phyloP scores from a whole-genome alignment of 2,888 invertebrate genomes.

The Poecilus cupreus region DNA sequence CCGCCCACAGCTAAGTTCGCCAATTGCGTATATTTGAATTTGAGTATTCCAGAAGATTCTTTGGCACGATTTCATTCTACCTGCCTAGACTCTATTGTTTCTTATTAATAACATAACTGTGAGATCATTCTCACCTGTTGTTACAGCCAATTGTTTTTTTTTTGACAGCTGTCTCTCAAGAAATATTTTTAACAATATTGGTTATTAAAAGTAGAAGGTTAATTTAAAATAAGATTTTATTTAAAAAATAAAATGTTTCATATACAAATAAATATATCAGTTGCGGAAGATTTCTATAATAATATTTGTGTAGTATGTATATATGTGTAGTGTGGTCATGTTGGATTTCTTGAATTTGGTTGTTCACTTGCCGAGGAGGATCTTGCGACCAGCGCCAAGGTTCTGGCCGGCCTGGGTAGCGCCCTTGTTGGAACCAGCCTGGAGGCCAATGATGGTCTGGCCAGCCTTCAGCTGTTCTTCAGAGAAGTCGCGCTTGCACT shows the following conservation, averaged over 20 bases:
- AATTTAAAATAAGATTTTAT: conserved; percentile 22
- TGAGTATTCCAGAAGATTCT: conserved; percentile 15
- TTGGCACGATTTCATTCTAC: background rate
- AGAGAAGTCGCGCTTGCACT: conserved; percentile 94
- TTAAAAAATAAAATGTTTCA: conserved; percentile 57
- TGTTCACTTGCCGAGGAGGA: conserved; percentile 90
- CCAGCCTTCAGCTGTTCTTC: conserved; percentile 94
- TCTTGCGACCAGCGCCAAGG: conserved; percentile 92
- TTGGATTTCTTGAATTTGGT: conserved; percentile 13
- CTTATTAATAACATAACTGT: background rate
- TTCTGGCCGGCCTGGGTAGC: conserved; percentile 94
- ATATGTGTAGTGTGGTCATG: conserved; percentile 52
- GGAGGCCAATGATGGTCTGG: conserved; percentile 92
- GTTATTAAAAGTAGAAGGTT: no score
- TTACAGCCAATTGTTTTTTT: background rate
- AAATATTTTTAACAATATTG: no score
- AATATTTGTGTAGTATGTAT: conserved; percentile 42
- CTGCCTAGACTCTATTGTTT: background rate
- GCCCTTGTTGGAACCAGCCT: conserved; percentile 97
- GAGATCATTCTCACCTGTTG: background rate
- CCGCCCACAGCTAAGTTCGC: conserved; percentile 9
- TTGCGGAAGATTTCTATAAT: conserved; percentile 36
- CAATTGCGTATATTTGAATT: conserved; percentile 3
- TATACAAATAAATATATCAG: conserved; percentile 54
- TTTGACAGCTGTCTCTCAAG: background rate